Evolutionary conservation across 2,113 vertebrate genomes (phyloP).

Genomic region (Micromys minutus): DNA sequence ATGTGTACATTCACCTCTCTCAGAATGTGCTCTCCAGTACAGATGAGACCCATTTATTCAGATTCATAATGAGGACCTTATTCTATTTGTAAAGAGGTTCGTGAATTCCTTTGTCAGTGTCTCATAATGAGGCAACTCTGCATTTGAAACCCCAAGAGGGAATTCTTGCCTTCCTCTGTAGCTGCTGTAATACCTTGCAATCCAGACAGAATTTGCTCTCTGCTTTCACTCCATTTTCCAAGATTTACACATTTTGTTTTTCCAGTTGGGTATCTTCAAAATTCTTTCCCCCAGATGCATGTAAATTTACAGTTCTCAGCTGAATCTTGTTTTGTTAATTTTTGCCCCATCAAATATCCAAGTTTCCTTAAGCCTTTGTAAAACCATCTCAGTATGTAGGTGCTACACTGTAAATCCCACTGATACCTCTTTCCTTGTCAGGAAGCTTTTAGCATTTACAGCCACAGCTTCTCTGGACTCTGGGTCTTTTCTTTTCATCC

Average conservation of each 20-base stretch:
- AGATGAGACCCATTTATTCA: neutral
- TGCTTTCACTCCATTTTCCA: neutral
- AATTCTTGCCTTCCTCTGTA: neutral
- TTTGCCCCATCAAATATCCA: neutral
- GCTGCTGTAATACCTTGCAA: conserved; percentile 68
- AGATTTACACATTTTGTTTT: neutral
- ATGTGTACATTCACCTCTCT: neutral
- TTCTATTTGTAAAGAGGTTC: conserved; percentile 13
- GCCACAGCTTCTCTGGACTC: neutral
- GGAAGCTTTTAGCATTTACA: neutral
- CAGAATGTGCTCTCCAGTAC: neutral
- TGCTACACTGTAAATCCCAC: neutral
- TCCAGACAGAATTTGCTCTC: conserved; percentile 27
- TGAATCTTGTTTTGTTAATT: conserved; percentile 38
- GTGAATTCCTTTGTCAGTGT: neutral
- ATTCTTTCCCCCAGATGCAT: conserved; percentile 37
- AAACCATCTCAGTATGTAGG: neutral
- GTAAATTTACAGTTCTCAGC: neutral
- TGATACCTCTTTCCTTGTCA: neutral
- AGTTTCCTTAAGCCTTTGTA: conserved; percentile 11
- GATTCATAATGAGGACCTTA: neutral
- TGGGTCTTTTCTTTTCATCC: neutral
- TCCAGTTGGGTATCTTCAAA: conserved; percentile 38
- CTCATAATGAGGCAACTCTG: conserved; percentile 65
- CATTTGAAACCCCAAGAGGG: conserved; percentile 29